Conservation (phyloP, 2,888 invertebrate species). For the Cephus rjabovi region DNA sequence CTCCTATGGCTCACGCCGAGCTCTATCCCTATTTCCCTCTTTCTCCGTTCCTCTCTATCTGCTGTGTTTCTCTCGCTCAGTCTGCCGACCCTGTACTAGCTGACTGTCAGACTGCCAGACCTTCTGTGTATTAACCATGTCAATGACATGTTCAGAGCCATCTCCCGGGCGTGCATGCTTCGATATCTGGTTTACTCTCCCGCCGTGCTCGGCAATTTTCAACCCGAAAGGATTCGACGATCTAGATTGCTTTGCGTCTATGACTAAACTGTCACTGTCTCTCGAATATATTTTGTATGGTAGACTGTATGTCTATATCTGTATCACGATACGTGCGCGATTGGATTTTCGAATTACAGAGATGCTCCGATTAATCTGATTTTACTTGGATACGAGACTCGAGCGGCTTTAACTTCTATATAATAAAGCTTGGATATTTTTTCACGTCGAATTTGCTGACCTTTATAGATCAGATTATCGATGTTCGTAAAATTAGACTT, state of each 20-base stretch:
- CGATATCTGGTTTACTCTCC: slow-evolving; percentile 24
- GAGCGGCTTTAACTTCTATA: neutral
- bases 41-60: slow-evolving; percentile 17
- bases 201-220: slow-evolving; percentile 28
- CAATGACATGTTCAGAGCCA: slow-evolving; percentile 28
- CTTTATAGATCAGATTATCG: neutral
- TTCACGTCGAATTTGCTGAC: neutral
- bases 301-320: neutral
- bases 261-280: slow-evolving; percentile 4
- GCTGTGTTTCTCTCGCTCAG: slow-evolving; percentile 35
- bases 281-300: neutral
- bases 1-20: neutral
- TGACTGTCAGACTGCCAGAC: neutral
- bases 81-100: neutral
- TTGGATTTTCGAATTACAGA: neutral
- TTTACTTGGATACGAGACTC: neutral
- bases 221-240: slow-evolving; percentile 21
- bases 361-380: neutral
- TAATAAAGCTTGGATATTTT: neutral
- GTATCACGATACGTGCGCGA: neutral
- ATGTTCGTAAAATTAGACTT: neutral
- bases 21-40: slow-evolving; percentile 16
- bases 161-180: slow-evolving; percentile 30
- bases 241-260: slow-evolving; percentile 21
- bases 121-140: slow-evolving; percentile 44